Evolutionary conservation across 2,113 vertebrate species (phyloP).

Genomic region (Cephalopterus ornatus): DNA sequence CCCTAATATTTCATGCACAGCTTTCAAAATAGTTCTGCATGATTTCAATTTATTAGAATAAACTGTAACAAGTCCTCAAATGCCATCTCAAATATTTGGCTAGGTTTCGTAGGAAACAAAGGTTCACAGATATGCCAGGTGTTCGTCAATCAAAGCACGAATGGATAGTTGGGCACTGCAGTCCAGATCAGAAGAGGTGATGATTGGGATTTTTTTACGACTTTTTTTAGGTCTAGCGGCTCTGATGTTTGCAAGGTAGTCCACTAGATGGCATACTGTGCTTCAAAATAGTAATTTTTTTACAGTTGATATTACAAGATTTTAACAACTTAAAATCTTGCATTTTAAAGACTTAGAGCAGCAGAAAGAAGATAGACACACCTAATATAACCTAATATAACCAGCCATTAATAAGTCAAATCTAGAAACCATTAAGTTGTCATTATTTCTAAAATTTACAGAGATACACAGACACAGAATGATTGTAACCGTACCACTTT

Average conservation of each 20-base stretch:
- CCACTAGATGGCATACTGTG: slow-evolving; percentile 73
- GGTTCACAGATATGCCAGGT: background rate
- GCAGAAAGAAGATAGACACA: background rate
- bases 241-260: background rate
- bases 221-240: background rate
- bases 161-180: background rate
- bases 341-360: background rate
- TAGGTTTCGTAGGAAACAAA: background rate
- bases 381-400: background rate
- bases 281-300: slow-evolving; percentile 29
- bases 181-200: background rate
- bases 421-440: background rate
- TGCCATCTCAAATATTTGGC: background rate
- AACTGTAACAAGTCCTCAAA: background rate
- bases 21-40: background rate
- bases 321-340: background rate
- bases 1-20: background rate
- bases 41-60: background rate
- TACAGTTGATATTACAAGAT: background rate
- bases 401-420: background rate
- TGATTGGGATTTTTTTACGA: background rate
- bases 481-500: background rate
- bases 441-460: background rate
- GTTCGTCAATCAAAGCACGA: background rate
- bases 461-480: background rate